Conservation (phyloP, 2,113 vertebrate genomes). For the Xenopus tropicalis region UCB_Xtro_10.0 CM004444.2:95997501-95998000, state of each 20-base stretch:
- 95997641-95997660: too few relatives aligned
- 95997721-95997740: neutral
- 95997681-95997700: too few relatives aligned
- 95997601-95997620: too few relatives aligned
- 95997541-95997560: too few relatives aligned
- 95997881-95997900: conserved; percentile 1
- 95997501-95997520: too few relatives aligned
- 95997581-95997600: too few relatives aligned
- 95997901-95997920: neutral
- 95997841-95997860: neutral
- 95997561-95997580: too few relatives aligned
- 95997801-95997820: neutral
- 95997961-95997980: neutral
- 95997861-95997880: conserved; percentile 1
- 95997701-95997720: too few relatives aligned
- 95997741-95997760: neutral
- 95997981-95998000: conserved; percentile 1
- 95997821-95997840: conserved; percentile 2
- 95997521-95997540: too few relatives aligned
- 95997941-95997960: neutral
- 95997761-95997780: neutral
- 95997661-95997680: too few relatives aligned
- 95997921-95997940: conserved; percentile 2
- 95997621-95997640: too few relatives aligned
- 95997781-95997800: neutral